A percentile compares a stretch with the other conserved stretches of the same genome.
Conservation (phyloP, 2,797 vertebrate genomes). For the Toxotes lorentzi region DNA sequence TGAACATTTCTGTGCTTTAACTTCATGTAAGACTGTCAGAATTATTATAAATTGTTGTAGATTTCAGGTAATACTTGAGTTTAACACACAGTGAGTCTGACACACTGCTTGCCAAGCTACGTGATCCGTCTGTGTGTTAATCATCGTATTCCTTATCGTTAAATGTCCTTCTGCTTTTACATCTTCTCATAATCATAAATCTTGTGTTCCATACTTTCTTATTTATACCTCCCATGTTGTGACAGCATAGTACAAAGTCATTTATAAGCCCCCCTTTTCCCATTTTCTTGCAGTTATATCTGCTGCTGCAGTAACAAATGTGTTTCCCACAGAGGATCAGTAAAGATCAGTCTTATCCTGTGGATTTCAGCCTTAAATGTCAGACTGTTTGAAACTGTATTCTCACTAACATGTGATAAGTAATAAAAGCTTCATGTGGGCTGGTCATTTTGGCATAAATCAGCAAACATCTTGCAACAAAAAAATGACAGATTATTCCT, state of each 20-base stretch:
- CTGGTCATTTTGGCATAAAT: neutral
- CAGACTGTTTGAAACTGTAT: neutral
- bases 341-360: neutral
- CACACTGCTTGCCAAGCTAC: conserved; percentile 27
- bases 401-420: neutral
- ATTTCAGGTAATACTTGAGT: neutral
- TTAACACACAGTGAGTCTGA: neutral
- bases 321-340: neutral
- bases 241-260: conserved; percentile 19
- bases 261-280: conserved; percentile 17
- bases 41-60: neutral
- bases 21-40: conserved; percentile 1
- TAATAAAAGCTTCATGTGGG: neutral
- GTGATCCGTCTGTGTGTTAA: conserved; percentile 44
- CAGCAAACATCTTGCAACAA: neutral
- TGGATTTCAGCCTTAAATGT: neutral
- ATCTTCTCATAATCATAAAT: conserved; percentile 38
- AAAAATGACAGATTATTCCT: neutral
- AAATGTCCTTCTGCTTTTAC: conserved; percentile 25
- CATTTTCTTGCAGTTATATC: neutral
- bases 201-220: conserved; percentile 6
- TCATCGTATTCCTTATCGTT: conserved; percentile 31
- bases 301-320: conserved; percentile 10
- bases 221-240: conserved; percentile 13
- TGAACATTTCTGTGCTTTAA: conserved; percentile 11